A percentile compares a stretch with the other conserved stretches of the same genome.
Evolutionary conservation across 1,140 invertebrate genomes (phyloP).

Genomic region (Vollenhovia emeryi): DNA sequence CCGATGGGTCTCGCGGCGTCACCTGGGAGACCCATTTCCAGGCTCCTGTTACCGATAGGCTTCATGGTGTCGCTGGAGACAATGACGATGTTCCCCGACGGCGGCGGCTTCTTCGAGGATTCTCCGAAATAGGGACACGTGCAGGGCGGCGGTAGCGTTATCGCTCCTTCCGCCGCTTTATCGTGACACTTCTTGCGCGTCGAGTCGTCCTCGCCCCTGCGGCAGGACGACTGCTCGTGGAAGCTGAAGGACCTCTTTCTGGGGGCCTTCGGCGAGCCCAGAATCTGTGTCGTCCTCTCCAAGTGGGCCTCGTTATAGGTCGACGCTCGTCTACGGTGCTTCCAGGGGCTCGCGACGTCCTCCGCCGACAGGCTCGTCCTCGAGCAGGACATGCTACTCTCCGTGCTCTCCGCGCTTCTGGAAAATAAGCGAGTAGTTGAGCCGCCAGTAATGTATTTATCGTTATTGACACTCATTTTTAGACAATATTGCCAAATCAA

Average conservation of each 20-base stretch:
- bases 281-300: constrained; percentile 73
- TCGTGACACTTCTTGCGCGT: constrained; percentile 54
- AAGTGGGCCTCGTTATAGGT: constrained; percentile 85
- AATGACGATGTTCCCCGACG: constrained; percentile 86
- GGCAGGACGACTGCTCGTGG: constrained; percentile 79
- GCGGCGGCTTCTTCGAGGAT: constrained; percentile 83
- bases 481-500: not conserved
- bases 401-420: constrained; percentile 76
- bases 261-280: constrained; percentile 76
- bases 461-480: not conserved
- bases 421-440: not conserved
- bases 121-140: constrained; percentile 92
- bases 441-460: not conserved
- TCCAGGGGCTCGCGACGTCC: constrained; percentile 73
- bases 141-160: constrained; percentile 89
- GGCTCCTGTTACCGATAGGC: constrained; percentile 55
- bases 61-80: constrained; percentile 83
- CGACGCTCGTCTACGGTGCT: constrained; percentile 84
- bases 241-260: constrained; percentile 85
- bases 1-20: not conserved
- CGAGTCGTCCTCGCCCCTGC: constrained; percentile 66
- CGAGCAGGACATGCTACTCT: constrained; percentile 76
- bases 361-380: constrained; percentile 75
- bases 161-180: constrained; percentile 26
- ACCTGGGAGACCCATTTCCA: constrained; percentile 57